These are phyloP conservation scores for Myotis yumanensis DNA, from an alignment of 2,113 vertebrate genomes.

Conservation along the genomic window DNA sequence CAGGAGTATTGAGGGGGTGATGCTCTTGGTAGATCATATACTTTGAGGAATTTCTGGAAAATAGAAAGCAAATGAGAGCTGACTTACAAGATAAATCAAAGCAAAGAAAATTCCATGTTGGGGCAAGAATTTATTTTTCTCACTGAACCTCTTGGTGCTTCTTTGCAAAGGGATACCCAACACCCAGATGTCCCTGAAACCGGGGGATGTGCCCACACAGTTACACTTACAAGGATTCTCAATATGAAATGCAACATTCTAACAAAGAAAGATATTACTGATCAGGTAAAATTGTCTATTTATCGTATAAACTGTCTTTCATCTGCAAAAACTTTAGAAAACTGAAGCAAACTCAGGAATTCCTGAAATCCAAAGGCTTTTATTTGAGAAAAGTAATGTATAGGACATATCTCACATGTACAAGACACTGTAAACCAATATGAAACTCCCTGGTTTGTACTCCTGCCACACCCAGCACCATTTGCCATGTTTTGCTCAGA, in stretches of 20 bases:
- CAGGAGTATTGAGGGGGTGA: background rate
- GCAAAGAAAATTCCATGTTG: background rate
- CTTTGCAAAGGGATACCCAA: background rate
- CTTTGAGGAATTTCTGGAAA: conserved; percentile 37
- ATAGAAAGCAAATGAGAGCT: background rate
- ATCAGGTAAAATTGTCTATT: background rate
- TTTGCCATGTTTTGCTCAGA: background rate
- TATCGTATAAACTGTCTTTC: background rate
- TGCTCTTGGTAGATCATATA: background rate
- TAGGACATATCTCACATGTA: rapidly evolving
- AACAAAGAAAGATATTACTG: background rate
- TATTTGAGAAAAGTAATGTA: background rate
- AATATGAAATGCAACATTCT: background rate
- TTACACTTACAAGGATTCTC: background rate
- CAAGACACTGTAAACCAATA: rapidly evolving
- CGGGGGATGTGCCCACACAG: rapidly evolving
- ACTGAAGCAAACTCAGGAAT: background rate
- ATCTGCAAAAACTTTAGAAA: conserved; percentile 1
- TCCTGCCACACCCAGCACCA: background rate
- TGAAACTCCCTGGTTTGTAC: too few relatives aligned
- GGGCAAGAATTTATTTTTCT: background rate
- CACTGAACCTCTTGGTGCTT: background rate
- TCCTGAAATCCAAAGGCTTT: background rate
- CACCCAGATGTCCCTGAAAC: background rate
- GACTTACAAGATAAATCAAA: background rate